Base-by-base conservation (phyloP, 2,888 invertebrate genomes). In the Andrena chrysosceles region DNA sequence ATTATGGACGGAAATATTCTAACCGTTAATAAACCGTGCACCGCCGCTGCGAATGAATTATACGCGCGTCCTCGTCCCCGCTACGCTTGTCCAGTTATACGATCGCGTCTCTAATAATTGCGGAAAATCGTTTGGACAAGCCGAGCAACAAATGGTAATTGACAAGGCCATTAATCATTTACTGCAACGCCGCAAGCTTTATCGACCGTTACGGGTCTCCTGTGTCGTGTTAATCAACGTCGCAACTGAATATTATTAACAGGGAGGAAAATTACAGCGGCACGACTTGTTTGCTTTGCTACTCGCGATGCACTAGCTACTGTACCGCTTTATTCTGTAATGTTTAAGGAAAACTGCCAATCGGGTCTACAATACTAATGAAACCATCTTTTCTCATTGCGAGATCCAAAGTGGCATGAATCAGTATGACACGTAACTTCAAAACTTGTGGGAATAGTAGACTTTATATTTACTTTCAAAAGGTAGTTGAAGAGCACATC, bases 81-180 rank as follows among this genome's bases (percentile, higher is more conserved):
- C 77, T 20, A 7, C 35, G 56, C 52, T 69, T 74, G 74, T 73
- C 66, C 70, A 63, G 54, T 31, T 73, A 74, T 29, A 75, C 83
- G 77, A 70, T 77, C 64, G 49, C 54, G 64, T 16, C 60, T 64
- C 75, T 83, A 85, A 88, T 90, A 87, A 89, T 87, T 88, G 82
- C 68, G 82, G 85, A 86, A 90, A 91, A 90, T 89, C 88, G 89
- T 84, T 88, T 79, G 87, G 81, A 83, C 84, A 77, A 70, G 76
- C 81, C 77, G 84, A 77, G 78, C 90, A 84, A 87, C 88, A 85
- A 89, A 87, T 85, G 85, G 83, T 89, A 91, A 91, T 90, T 87
- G 89, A 90, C 89, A 87, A 83, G 83, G 80, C 85, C 83, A 90
- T 91, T 91, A 91, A 91, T 91, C 90, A 91, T 91, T 91, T 86